A percentile compares a stretch with the other conserved stretches of the same genome.
Evolutionary conservation across 2,113 vertebrate species (phyloP).

Genomic region (Oenanthe oenanthe): DNA sequence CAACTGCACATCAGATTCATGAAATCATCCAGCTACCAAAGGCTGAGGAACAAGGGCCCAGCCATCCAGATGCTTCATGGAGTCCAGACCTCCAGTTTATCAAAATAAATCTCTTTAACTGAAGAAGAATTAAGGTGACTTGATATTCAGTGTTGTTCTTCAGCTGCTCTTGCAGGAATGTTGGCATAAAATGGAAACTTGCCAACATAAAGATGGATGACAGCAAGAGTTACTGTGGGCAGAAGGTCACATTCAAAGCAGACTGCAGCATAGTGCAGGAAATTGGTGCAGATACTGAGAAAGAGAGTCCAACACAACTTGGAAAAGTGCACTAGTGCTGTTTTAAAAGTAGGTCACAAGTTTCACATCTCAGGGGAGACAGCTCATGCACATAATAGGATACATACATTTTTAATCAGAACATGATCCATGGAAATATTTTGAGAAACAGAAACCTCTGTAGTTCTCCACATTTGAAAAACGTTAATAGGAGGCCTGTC

Average conservation of each 20-base stretch:
- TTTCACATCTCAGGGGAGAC: background rate
- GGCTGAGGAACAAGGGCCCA: background rate
- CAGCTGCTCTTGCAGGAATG: background rate
- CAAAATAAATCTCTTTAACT: background rate
- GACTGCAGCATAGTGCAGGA: background rate
- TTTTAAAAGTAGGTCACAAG: conserved; percentile 13
- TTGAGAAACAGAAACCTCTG: background rate
- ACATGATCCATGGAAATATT: conserved; percentile 5
- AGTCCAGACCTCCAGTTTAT: background rate
- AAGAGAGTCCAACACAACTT: background rate
- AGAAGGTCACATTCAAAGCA: background rate
- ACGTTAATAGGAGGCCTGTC: background rate
- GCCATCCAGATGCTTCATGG: background rate
- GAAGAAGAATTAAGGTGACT: background rate
- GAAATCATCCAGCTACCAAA: background rate
- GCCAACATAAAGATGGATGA: background rate
- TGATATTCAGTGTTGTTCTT: background rate
- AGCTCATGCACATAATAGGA: background rate
- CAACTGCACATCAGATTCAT: background rate
- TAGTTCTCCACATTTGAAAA: background rate
- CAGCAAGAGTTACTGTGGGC: background rate
- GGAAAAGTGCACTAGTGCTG: background rate
- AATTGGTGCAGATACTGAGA: background rate
- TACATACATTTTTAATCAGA: conserved; percentile 32
- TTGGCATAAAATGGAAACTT: conserved; percentile 3